Evolutionary conservation across 2,797 vertebrate species (phyloP).

Genomic region (Fundulus diaphanus): DNA sequence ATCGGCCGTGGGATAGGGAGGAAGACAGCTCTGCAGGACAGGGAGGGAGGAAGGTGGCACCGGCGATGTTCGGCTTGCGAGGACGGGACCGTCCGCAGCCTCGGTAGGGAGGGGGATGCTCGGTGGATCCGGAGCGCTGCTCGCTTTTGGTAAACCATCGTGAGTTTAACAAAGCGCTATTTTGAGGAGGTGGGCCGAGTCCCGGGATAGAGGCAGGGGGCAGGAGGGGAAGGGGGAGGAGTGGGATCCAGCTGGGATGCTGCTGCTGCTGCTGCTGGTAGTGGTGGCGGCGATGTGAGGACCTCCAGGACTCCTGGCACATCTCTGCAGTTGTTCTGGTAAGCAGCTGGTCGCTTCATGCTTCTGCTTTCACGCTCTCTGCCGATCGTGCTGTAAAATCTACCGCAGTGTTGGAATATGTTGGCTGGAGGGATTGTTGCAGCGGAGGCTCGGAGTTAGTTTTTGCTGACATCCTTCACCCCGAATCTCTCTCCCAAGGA

Average conservation of each 20-base stretch:
- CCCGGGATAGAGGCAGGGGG: constrained; percentile 40
- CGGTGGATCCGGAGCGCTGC: constrained; percentile 31
- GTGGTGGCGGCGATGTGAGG: constrained; percentile 40
- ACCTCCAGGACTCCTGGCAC: constrained; percentile 29
- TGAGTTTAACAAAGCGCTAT: constrained; percentile 68
- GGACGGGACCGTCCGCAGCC: constrained; percentile 1
- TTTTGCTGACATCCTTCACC: constrained; percentile 4
- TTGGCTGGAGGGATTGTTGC: neutral
- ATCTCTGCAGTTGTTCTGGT: constrained; percentile 41
- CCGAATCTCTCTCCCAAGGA: constrained; percentile 25
- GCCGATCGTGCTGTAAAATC: neutral
- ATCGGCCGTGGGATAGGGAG: neutral
- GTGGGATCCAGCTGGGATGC: constrained; percentile 28
- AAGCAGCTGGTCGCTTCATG: constrained; percentile 16
- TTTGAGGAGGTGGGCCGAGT: constrained; percentile 76
- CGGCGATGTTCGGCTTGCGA: constrained; percentile 14
- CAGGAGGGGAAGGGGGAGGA: constrained; percentile 18
- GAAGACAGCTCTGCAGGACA: constrained; percentile 17
- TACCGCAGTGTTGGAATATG: neutral
- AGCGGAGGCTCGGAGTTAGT: constrained; percentile 1
- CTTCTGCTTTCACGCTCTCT: neutral
- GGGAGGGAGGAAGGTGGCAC: constrained; percentile 15
- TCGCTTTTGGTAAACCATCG: constrained; percentile 23
- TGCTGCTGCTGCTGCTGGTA: constrained; percentile 35
- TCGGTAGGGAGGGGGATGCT: constrained; percentile 17